These are phyloP conservation scores for Hirundo rustica DNA, from an alignment of 2,797 vertebrate species.

Conservation along the genomic window DNA sequence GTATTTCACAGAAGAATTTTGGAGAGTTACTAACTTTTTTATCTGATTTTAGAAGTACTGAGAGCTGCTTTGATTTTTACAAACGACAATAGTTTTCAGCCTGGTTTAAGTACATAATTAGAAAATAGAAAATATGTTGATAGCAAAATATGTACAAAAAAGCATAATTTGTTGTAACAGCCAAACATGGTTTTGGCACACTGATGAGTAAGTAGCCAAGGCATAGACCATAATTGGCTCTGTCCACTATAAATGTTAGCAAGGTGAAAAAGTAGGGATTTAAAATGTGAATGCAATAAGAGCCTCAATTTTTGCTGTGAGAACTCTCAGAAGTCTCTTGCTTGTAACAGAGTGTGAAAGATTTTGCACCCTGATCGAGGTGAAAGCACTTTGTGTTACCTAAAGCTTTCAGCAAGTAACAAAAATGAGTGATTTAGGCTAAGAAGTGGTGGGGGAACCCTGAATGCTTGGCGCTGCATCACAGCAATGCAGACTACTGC, in stretches of 20 bases:
- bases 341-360: not conserved
- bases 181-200: not conserved
- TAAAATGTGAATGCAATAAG: not conserved
- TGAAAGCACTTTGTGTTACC: not conserved
- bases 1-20: not conserved
- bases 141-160: not conserved
- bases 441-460: not conserved
- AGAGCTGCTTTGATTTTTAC: not conserved
- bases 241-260: not conserved
- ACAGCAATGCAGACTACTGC: not conserved
- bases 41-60: not conserved
- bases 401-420: not conserved
- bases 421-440: conserved; percentile 4
- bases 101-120: not conserved
- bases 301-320: not conserved
- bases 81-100: not conserved
- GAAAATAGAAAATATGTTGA: not conserved
- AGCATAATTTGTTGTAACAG: not conserved
- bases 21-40: not conserved
- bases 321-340: not conserved
- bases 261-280: not conserved
- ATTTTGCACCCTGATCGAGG: not conserved
- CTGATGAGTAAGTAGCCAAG: not conserved
- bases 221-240: not conserved
- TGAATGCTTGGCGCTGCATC: not conserved